Evolutionary conservation across 2,797 vertebrate species (phyloP), one percentile per base, ranked within the genome.

Genomic region (Odontamblyopus lacepedii): DNA sequence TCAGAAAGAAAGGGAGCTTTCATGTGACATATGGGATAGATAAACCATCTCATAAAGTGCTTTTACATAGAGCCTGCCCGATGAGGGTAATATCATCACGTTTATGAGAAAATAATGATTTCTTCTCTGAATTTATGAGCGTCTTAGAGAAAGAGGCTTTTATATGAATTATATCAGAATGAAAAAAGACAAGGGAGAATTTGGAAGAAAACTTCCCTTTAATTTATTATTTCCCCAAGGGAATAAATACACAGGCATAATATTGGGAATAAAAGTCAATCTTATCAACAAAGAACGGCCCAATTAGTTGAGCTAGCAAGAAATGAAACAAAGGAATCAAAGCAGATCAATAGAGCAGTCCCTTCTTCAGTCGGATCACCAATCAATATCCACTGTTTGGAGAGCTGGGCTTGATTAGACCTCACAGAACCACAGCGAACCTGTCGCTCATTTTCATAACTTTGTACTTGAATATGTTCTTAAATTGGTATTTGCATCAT

Each of bases 21-120:
- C 92, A 93, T 62, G 83, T 93, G 92, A 89, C 82, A 9, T n/a
- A 41, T n/a, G 62, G 63, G 74, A 83, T 74, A 70, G 83, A 90
- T 82, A 81, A 79, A 77, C 79, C 72, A 82, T 87, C 91, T 90
- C 89, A 87, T 92, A 91, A 93, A 91, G 75, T 70, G 85, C 83
- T 87, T 88, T 91, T 91, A 89, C 84, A 84, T 88, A 74, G 80
- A 68, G 78, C 75, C 84, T 65, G 78, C 83, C 81, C 75, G 87
- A 88, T 90, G 90, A 92, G 89, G 89, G 89, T 92, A 93, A 93
- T 94, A 91, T 91, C 85, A 90, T 92, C 87, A 88, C 86, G 77
- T 92, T 93, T 93, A 94, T 93, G 89, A 93, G 90, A 92, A 93
- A 93, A 90, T 93, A 93, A 93, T 94, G 91, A 94, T 94, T 94